A percentile compares a stretch with the other conserved stretches of the same genome.
phyloP scores from a whole-genome alignment of 2,888 invertebrate genomes.

The Microctonus hyperodae region DNA sequence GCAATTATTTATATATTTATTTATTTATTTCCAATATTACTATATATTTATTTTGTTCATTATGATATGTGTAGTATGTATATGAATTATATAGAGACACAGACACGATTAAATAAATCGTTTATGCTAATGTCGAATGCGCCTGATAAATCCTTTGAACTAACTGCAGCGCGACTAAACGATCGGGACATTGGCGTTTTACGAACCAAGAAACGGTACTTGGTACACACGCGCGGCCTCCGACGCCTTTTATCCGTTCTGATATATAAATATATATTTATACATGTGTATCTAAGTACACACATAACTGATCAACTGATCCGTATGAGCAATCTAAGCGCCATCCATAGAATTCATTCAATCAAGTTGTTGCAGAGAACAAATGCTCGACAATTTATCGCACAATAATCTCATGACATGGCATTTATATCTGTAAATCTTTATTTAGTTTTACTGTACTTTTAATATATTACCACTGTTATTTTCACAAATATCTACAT shows the following conservation, averaged over 20 bases:
- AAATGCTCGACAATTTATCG: slow-evolving; percentile 20
- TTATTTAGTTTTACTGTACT: slow-evolving; percentile 1
- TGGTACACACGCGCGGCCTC: slow-evolving; percentile 5
- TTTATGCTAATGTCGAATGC: slow-evolving; percentile 45
- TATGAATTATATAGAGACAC: not conserved
- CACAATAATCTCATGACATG: slow-evolving; percentile 3
- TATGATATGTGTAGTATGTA: not conserved
- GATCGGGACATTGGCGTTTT: slow-evolving; percentile 39
- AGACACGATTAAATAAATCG: slow-evolving; percentile 43
- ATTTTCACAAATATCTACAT: not conserved
- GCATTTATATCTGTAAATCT: slow-evolving; percentile 15
- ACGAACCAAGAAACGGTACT: slow-evolving; percentile 40
- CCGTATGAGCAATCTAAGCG: slow-evolving; percentile 11
- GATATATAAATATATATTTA: slow-evolving; percentile 1
- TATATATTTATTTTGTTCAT: not conserved
- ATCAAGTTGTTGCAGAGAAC: slow-evolving; percentile 21
- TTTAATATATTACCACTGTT: not conserved
- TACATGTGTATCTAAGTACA: not conserved
- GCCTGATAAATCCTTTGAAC: slow-evolving; percentile 40
- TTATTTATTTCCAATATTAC: not conserved
- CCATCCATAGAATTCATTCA: slow-evolving; percentile 31
- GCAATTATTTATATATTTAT: no score
- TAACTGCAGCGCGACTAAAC: slow-evolving; percentile 36
- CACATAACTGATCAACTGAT: slow-evolving; percentile 15
- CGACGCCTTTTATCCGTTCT: slow-evolving; percentile 17